Conservation (phyloP, 1,140 invertebrate genomes). For the Leptinotarsa texana region DNA sequence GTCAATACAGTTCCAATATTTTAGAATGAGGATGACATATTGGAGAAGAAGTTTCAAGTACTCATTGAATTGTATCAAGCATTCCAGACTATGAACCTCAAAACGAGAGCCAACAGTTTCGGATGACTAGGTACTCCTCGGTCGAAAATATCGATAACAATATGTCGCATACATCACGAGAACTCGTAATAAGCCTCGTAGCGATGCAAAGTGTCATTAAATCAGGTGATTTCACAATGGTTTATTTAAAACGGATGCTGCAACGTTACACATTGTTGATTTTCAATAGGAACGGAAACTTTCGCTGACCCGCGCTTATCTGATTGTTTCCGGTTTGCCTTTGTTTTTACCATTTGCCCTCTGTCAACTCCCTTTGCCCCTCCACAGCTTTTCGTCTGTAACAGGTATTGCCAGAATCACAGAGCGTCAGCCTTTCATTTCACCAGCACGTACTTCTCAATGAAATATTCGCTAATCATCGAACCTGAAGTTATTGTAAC, state of each 20-base stretch:
- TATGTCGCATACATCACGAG: conserved; percentile 11
- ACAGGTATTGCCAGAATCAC: not conserved
- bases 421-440: too few species aligned
- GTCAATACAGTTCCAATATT: too few species aligned
- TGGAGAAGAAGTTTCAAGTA: too few species aligned
- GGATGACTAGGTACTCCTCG: too few species aligned
- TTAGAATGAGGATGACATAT: too few species aligned
- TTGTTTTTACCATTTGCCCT: conserved; percentile 28
- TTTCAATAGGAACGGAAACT: conserved; percentile 54
- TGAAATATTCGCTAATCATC: too few species aligned
- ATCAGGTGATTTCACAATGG: conserved; percentile 33
- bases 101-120: too few species aligned
- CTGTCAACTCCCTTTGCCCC: not conserved
- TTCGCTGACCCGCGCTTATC: conserved; percentile 50
- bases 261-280: conserved; percentile 51
- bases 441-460: too few species aligned
- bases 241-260: conserved; percentile 50
- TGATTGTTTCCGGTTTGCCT: conserved; percentile 50
- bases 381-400: not conserved
- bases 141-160: not conserved
- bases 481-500: too few species aligned
- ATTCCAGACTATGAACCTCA: too few species aligned
- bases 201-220: conserved; percentile 28
- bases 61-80: too few species aligned
- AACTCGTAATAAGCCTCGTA: conserved; percentile 13